These are phyloP conservation scores for Oscheius sp. DNA, from an alignment of 1,140 invertebrate genomes.

Conservation along the genomic window DNA sequence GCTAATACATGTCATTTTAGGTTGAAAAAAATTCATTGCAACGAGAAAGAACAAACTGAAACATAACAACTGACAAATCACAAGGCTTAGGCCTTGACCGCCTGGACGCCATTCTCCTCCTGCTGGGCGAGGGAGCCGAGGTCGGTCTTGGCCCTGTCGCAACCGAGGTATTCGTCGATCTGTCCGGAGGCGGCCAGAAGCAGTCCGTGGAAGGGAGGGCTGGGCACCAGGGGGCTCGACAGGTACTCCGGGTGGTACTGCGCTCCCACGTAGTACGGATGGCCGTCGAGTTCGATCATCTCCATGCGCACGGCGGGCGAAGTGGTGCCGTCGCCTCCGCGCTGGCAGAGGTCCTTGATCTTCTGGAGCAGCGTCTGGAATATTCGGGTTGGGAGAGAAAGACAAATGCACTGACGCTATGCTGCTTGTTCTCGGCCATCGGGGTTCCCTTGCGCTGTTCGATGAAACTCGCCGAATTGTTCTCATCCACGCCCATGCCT, in stretches of 20 bases:
- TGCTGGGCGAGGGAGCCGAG: too few species aligned
- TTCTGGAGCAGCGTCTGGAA: conserved; percentile 52
- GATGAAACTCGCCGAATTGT: conserved; percentile 16
- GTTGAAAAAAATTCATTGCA: too few species aligned
- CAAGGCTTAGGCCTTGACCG: too few species aligned
- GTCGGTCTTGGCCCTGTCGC: too few species aligned
- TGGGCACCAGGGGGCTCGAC: conserved; percentile 87
- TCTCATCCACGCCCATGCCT: conserved; percentile 66
- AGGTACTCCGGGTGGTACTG: conserved; percentile 98
- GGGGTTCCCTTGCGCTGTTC: conserved; percentile 39
- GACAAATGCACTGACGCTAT: too few species aligned
- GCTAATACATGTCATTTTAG: too few species aligned
- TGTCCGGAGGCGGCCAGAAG: conserved; percentile 77
- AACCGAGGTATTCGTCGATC: too few species aligned
- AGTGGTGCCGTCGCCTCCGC: conserved; percentile 48
- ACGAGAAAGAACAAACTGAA: too few species aligned
- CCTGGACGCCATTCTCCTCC: too few species aligned
- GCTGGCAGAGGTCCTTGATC: conserved; percentile 47
- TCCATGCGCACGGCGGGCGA: conserved; percentile 76
- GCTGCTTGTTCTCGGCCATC: conserved; percentile 40
- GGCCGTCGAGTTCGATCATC: conserved; percentile 71
- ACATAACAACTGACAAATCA: too few species aligned
- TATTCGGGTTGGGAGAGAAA: too few species aligned
- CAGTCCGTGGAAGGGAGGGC: conserved; percentile 89
- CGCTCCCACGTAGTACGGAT: conserved; percentile 89